These are phyloP conservation scores for Cuniculus paca DNA, from an alignment of 2,797 vertebrate genomes.

Conservation along the genomic window DNA sequence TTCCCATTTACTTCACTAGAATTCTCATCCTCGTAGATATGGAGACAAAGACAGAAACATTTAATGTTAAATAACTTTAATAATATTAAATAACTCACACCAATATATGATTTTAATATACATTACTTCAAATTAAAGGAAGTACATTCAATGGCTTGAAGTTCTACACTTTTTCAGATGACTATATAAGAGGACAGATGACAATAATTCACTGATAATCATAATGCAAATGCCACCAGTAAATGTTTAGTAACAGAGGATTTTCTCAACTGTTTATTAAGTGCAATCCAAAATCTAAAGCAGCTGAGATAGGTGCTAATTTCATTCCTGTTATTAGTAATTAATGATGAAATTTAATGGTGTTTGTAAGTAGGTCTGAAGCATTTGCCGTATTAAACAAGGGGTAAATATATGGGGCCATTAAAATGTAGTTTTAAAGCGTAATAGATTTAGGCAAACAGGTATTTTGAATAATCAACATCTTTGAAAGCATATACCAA, in stretches of 20 bases:
- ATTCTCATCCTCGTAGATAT: neutral
- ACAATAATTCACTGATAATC: constrained; percentile 61
- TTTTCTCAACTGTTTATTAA: constrained; percentile 78
- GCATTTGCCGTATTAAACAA: constrained; percentile 69
- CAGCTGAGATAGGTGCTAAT: constrained; percentile 78
- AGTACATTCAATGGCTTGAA: neutral
- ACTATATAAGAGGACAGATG: constrained; percentile 10
- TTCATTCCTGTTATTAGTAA: constrained; percentile 80
- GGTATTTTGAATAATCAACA: constrained; percentile 77
- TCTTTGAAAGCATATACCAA: constrained; percentile 52
- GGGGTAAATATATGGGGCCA: constrained; percentile 65
- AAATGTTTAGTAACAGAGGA: constrained; percentile 73
- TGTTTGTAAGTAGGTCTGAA: constrained; percentile 73
- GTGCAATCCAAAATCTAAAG: constrained; percentile 75
- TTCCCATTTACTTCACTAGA: neutral
- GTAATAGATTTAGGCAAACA: constrained; percentile 71
- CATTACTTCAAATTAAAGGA: constrained; percentile 18
- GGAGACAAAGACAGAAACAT: neutral
- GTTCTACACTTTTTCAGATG: neutral
- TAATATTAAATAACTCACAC: neutral
- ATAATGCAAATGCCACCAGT: constrained; percentile 69
- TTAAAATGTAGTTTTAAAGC: constrained; percentile 74
- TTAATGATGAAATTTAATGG: constrained; percentile 80
- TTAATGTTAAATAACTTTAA: constrained; percentile 7
- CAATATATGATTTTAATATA: neutral